Conservation (phyloP, 2,888 invertebrate species). For the Zele albiditarsus region DNA sequence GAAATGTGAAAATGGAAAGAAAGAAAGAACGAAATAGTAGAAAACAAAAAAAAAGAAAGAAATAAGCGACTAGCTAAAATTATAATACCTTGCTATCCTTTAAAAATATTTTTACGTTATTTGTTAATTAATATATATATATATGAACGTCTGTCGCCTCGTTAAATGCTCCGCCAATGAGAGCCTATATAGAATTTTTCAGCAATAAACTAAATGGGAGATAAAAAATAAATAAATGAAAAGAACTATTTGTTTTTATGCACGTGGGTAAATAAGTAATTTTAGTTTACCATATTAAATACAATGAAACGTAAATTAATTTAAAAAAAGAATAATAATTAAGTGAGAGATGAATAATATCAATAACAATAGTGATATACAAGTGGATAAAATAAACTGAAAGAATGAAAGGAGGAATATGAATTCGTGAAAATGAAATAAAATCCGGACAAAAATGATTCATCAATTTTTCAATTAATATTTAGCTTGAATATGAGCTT, state of each 20-base stretch:
- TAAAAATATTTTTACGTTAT: conserved; percentile 41
- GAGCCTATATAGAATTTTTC: conserved; percentile 24
- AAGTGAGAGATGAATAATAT: too few species aligned
- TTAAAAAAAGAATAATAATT: neutral
- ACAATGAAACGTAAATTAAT: neutral
- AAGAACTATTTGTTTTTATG: conserved; percentile 24
- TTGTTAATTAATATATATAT: conserved; percentile 26
- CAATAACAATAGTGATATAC: too few species aligned
- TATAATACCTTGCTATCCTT: conserved; percentile 27
- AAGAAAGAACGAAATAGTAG: neutral
- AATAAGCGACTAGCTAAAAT: conserved; percentile 6
- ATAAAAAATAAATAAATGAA: neutral
- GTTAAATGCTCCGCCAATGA: conserved; percentile 11
- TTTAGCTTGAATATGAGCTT: neutral
- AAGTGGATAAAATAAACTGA: too few species aligned
- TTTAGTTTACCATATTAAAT: too few species aligned
- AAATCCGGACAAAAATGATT: too few species aligned
- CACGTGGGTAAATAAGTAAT: too few species aligned
- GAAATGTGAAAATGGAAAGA: neutral
- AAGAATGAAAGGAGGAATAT: too few species aligned
- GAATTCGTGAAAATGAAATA: too few species aligned
- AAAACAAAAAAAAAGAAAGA: neutral
- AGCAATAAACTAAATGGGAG: neutral
- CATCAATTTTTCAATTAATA: too few species aligned
- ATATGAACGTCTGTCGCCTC: conserved; percentile 20